A percentile compares a stretch with the other conserved stretches of the same genome.
phyloP scores from a whole-genome alignment of 2,113 vertebrate genomes.

The Andinoacara biseriatus region DNA sequence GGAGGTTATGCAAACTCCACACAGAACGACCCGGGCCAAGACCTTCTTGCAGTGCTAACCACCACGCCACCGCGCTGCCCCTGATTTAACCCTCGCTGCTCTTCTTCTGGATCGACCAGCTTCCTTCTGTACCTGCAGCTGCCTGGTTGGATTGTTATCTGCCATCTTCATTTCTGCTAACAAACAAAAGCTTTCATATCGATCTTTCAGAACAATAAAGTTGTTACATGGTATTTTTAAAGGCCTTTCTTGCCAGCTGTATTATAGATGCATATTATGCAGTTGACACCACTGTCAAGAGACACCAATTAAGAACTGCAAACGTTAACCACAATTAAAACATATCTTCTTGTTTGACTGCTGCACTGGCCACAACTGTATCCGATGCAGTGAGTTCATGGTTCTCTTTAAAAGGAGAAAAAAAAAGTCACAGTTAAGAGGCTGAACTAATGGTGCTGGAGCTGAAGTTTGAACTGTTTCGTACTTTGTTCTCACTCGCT shows the following conservation, averaged over 20 bases:
- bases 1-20: too few relatives aligned
- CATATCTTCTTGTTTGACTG: neutral
- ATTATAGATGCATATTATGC: neutral
- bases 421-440: neutral
- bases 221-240: neutral
- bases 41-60: too few relatives aligned
- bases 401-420: neutral
- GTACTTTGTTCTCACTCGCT: neutral
- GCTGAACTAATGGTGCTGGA: neutral
- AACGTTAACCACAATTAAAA: neutral
- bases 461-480: neutral
- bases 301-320: neutral
- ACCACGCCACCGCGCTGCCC: too few relatives aligned
- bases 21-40: too few relatives aligned
- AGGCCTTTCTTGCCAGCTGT: neutral
- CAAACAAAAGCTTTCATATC: neutral
- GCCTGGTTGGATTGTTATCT: neutral
- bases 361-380: neutral
- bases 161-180: neutral
- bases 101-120: neutral
- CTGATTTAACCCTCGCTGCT: neutral
- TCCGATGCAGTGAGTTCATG: neutral
- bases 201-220: neutral
- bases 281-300: neutral
- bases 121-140: neutral